These are phyloP conservation scores for Protodeltote pygarga DNA, from an alignment of 2,888 invertebrate genomes.

Conservation along the genomic window DNA sequence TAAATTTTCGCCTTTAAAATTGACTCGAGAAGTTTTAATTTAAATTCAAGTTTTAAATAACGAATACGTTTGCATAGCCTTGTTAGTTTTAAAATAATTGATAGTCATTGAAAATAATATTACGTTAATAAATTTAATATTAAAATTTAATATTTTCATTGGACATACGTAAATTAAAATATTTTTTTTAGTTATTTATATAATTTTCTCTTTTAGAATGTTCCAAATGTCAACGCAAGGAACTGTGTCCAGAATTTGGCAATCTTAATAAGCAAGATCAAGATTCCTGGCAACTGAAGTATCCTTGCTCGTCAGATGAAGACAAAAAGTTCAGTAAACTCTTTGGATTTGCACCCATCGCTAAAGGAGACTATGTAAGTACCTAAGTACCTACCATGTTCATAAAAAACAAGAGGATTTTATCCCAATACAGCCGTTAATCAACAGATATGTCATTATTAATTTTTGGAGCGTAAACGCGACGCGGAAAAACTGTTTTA, in stretches of 20 bases:
- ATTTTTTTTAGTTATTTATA: neutral
- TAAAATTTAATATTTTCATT: neutral
- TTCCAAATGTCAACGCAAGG: conserved; percentile 60
- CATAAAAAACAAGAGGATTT: conserved; percentile 8
- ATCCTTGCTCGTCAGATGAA: conserved; percentile 54
- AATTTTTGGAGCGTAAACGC: conserved; percentile 36
- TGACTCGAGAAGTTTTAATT: conserved; percentile 11
- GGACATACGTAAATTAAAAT: neutral
- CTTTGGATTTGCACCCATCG: conserved; percentile 54
- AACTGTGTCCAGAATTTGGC: conserved; percentile 60
- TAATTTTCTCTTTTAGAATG: conserved; percentile 61
- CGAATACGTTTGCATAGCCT: conserved; percentile 3
- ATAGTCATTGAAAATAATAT: no score
- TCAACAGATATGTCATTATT: conserved; percentile 42
- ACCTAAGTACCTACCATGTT: conserved; percentile 2
- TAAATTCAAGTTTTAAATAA: conserved; percentile 5
- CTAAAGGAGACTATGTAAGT: conserved; percentile 68
- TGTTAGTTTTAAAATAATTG: conserved; percentile 6
- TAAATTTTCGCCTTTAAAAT: conserved; percentile 22
- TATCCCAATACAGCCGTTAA: conserved; percentile 23
- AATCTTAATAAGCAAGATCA: conserved; percentile 62
- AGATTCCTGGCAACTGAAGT: conserved; percentile 57
- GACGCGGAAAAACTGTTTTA: conserved; percentile 41
- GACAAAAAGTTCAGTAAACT: conserved; percentile 32
- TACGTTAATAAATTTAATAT: no score